A percentile compares a stretch with the other conserved stretches of the same genome.
Evolutionary conservation across 2,888 invertebrate species (phyloP).

Genomic region (Blomia tropicalis): DNA sequence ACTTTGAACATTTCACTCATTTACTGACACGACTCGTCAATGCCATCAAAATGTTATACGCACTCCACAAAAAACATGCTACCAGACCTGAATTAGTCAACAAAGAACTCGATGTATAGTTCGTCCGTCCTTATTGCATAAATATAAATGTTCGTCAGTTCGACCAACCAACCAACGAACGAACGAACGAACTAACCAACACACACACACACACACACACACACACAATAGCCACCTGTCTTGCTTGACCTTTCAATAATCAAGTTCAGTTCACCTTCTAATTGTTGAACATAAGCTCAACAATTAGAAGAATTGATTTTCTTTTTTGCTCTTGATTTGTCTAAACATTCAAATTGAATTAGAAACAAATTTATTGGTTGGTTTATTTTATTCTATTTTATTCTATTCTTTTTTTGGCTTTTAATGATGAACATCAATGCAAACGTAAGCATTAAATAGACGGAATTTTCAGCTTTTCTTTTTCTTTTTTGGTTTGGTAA

Average conservation of each 20-base stretch:
- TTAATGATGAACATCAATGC: no score
- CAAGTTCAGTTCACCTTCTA: neutral
- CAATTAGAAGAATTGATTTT: neutral
- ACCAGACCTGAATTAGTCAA: neutral
- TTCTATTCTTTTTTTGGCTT: no score
- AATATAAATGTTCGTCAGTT: neutral
- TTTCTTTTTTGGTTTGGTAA: neutral
- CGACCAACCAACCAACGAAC: neutral
- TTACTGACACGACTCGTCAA: neutral
- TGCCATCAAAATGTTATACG: neutral
- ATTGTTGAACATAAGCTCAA: neutral
- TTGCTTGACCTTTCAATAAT: neutral
- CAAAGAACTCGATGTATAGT: neutral
- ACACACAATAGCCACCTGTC: constrained; percentile 7
- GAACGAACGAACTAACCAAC: no score
- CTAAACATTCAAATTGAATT: no score
- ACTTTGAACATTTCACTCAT: neutral
- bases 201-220: no score
- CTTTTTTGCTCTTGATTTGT: neutral
- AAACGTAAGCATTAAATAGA: neutral
- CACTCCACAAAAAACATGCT: neutral
- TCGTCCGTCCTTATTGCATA: neutral
- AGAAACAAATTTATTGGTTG: no score
- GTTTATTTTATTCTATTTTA: neutral
- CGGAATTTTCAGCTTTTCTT: no score